phyloP scores from a whole-genome alignment of 1,140 invertebrate genomes.

The Drosophila triauraria region DNA sequence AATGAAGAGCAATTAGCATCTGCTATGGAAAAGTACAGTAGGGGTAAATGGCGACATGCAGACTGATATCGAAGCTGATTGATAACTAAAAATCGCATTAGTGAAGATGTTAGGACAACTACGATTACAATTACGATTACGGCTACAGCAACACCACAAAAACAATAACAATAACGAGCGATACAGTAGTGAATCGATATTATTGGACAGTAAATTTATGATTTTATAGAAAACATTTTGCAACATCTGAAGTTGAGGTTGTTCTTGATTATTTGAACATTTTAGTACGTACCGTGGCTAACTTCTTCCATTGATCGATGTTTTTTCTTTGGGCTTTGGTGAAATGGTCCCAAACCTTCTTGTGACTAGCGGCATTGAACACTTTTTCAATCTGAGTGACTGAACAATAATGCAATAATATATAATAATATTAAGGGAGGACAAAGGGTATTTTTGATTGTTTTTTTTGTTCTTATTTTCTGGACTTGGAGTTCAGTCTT shows the following conservation, averaged over 20 bases:
- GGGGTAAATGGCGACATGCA: slow-evolving; percentile 41
- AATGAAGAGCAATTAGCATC: slow-evolving; percentile 40
- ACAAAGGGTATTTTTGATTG: slow-evolving; percentile 76
- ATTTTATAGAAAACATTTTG: slow-evolving; percentile 39
- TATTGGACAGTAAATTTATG: slow-evolving; percentile 21
- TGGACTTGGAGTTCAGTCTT: slow-evolving; percentile 49
- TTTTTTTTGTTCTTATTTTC: slow-evolving; percentile 37
- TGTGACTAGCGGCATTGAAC: slow-evolving; percentile 96
- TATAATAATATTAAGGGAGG: slow-evolving; percentile 84
- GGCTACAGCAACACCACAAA: slow-evolving; percentile 24
- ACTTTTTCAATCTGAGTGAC: slow-evolving; percentile 99
- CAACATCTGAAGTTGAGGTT: slow-evolving; percentile 42
- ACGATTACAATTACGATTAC: slow-evolving; percentile 13
- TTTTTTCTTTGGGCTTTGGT: slow-evolving; percentile 99
- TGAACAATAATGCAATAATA: slow-evolving; percentile 87
- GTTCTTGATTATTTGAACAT: slow-evolving; percentile 71
- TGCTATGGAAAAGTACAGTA: slow-evolving; percentile 21
- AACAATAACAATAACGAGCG: slow-evolving; percentile 17
- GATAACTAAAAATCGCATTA: slow-evolving; percentile 36
- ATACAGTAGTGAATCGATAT: slow-evolving; percentile 24
- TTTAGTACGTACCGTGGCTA: slow-evolving; percentile 95
- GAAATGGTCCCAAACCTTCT: slow-evolving; percentile 99
- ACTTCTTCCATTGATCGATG: slow-evolving; percentile 98
- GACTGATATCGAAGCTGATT: slow-evolving; percentile 26
- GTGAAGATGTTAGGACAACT: slow-evolving; percentile 36